Conservation (phyloP, 1,140 invertebrate species). For the Drosophila kurseongensis region DNA sequence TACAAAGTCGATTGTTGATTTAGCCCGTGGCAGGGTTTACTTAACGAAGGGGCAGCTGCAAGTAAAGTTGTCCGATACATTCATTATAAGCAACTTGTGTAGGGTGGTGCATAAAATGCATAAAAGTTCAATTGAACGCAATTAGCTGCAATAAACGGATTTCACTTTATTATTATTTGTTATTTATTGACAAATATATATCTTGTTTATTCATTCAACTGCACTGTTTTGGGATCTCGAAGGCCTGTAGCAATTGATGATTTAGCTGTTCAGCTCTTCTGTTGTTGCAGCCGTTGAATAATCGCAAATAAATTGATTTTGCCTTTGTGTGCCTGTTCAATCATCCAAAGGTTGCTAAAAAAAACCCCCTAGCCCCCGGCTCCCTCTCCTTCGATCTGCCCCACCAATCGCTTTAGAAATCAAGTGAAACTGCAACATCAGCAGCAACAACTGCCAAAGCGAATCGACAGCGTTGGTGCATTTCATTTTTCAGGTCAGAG, state of each 20-base stretch:
- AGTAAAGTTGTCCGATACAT: slow-evolving; percentile 45
- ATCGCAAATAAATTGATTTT: slow-evolving; percentile 62
- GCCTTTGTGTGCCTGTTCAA: slow-evolving; percentile 26
- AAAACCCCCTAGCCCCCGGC: not conserved
- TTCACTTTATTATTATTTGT: slow-evolving; percentile 37
- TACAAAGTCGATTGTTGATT: slow-evolving; percentile 27
- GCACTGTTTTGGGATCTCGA: not conserved
- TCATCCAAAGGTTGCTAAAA: slow-evolving; percentile 3
- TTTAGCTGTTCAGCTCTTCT: not conserved
- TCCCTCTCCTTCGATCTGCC: not conserved
- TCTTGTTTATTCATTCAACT: slow-evolving; percentile 38
- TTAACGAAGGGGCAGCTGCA: slow-evolving; percentile 8
- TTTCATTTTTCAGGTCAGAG: slow-evolving; percentile 62
- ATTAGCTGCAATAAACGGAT: slow-evolving; percentile 69
- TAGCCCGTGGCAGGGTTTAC: slow-evolving; percentile 25
- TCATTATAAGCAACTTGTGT: slow-evolving; percentile 36
- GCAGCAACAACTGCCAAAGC: slow-evolving; percentile 7
- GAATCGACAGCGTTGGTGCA: slow-evolving; percentile 13
- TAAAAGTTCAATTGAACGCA: slow-evolving; percentile 59
- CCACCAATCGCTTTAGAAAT: slow-evolving; percentile 8
- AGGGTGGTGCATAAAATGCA: not conserved
- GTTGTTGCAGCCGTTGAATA: slow-evolving; percentile 34
- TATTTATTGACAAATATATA: slow-evolving; percentile 49
- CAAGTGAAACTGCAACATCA: slow-evolving; percentile 38
- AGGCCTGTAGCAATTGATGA: not conserved